phyloP scores from a whole-genome alignment of 1,140 invertebrate genomes.

The Propsilocerus akamusi region DNA sequence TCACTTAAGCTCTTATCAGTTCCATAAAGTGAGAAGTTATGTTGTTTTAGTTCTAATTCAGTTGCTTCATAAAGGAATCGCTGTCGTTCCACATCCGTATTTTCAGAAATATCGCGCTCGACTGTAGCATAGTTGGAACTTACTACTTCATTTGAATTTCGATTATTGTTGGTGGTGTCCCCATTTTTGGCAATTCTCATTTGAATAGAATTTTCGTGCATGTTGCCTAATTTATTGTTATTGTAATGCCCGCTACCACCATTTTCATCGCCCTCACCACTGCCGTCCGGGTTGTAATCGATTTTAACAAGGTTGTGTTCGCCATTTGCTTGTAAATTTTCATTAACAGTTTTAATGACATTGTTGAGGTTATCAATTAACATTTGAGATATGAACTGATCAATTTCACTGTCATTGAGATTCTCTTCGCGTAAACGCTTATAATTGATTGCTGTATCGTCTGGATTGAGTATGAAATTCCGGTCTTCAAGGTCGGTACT shows the following conservation, averaged over 20 bases:
- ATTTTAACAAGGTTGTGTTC: slow-evolving; percentile 1
- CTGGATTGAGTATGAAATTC: neutral
- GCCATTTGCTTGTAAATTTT: slow-evolving; percentile 1
- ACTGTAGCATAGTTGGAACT: neutral
- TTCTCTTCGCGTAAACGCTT: neutral
- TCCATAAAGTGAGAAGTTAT: neutral
- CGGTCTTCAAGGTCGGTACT: neutral
- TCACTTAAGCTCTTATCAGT: neutral
- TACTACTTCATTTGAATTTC: neutral
- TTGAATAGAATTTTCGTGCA: neutral
- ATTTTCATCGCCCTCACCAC: neutral
- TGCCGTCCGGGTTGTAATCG: neutral
- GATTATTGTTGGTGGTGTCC: neutral
- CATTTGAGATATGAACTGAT: slow-evolving; percentile 4
- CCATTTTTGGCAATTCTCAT: slow-evolving; percentile 2
- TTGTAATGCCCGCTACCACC: neutral
- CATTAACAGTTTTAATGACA: slow-evolving; percentile 2
- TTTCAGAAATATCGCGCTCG: neutral
- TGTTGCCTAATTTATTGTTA: neutral
- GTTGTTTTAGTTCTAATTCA: neutral
- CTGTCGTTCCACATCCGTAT: neutral
- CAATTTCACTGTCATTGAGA: neutral
- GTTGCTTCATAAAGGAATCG: neutral
- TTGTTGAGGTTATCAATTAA: slow-evolving; percentile 5
- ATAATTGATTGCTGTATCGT: neutral